Evolutionary conservation across 64 coral and sea anemone species (phyloP).

Genomic region (Pachyseris speciosa): DNA sequence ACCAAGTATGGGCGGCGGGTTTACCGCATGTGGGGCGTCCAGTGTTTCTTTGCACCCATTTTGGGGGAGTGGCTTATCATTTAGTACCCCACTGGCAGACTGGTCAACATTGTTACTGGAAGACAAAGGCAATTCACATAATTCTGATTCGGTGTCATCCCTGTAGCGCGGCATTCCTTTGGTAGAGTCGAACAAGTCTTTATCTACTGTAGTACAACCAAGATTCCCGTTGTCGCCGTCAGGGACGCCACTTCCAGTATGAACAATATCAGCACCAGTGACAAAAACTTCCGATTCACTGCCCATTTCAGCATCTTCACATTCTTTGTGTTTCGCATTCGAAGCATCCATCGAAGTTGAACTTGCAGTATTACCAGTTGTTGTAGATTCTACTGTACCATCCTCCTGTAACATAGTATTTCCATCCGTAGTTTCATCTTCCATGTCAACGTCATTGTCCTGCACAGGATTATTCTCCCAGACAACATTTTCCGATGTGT

Average conservation of each 20-base stretch:
- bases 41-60: background rate
- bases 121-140: background rate
- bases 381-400: background rate
- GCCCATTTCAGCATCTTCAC: slow-evolving; percentile 1
- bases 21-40: background rate
- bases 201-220: background rate
- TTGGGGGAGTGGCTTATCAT: background rate
- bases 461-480: background rate
- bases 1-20: background rate
- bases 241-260: background rate
- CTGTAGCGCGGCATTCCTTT: background rate
- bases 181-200: background rate
- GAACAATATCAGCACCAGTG: background rate
- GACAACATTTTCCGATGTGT: background rate
- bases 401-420: background rate
- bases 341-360: background rate
- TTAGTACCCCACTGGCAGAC: background rate
- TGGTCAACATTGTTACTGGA: background rate
- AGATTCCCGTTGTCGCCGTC: background rate
- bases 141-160: background rate
- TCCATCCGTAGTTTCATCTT: background rate
- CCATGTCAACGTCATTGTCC: slow-evolving; percentile 13
- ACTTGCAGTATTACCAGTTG: background rate
- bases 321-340: background rate
- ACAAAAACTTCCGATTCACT: background rate